phyloP scores from a whole-genome alignment of 2,888 invertebrate species.

The Nephrotoma flavescens region DNA sequence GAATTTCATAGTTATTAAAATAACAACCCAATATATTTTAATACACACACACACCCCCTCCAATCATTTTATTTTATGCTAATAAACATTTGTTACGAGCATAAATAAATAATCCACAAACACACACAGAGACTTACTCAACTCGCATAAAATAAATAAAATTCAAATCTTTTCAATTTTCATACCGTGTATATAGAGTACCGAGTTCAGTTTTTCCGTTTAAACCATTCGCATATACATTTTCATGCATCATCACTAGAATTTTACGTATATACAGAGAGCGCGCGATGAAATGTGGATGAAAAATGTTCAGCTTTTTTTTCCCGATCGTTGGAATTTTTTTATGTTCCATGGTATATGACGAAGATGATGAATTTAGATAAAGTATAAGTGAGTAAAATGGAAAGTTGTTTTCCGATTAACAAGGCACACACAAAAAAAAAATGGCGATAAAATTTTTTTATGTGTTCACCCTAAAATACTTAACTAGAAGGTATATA shows the following conservation, averaged over 20 bases:
- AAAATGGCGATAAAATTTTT: background rate
- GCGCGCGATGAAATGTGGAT: background rate
- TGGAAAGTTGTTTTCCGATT: background rate
- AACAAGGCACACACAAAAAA: background rate
- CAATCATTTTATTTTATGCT: background rate
- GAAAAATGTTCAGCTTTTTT: background rate
- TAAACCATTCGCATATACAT: background rate
- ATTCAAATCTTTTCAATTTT: background rate
- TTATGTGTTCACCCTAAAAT: background rate
- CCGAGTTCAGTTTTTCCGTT: background rate
- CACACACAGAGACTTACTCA: background rate
- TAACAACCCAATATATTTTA: background rate
- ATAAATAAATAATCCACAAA: background rate
- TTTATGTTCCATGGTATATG: background rate
- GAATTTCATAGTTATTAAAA: background rate
- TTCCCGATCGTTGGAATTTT: background rate
- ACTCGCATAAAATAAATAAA: background rate
- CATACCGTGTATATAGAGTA: background rate
- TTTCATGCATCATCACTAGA: background rate
- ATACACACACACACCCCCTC: background rate
- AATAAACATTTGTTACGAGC: background rate
- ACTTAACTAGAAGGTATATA: background rate
- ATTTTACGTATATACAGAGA: background rate
- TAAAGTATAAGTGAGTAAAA: background rate
- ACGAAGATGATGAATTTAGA: background rate